These are phyloP conservation scores for Cyrtorhinus lividipennis DNA, from an alignment of 1,140 invertebrate species.

Conservation along the genomic window DNA sequence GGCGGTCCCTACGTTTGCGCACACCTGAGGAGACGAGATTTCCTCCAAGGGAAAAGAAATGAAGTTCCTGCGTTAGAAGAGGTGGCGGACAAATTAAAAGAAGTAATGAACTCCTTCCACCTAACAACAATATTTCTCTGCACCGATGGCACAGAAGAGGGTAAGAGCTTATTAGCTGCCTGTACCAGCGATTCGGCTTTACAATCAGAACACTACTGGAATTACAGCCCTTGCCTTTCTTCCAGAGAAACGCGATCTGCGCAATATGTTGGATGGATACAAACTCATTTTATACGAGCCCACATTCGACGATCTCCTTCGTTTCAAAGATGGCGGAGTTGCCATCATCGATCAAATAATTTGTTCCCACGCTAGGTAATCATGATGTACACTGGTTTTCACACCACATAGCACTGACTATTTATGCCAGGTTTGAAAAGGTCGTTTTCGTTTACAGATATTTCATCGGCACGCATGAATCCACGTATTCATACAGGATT, in stretches of 20 bases:
- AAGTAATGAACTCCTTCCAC: conserved; percentile 39
- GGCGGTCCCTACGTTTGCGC: conserved; percentile 65
- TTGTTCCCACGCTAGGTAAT: conserved; percentile 63
- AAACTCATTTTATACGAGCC: conserved; percentile 37
- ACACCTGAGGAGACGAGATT: conserved; percentile 76
- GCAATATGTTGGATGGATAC: conserved; percentile 32
- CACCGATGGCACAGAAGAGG: conserved; percentile 51
- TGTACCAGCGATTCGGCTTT: too few species aligned
- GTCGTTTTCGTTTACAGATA: conserved; percentile 35
- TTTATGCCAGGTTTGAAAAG: too few species aligned
- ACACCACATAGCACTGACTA: too few species aligned
- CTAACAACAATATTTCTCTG: conserved; percentile 62
- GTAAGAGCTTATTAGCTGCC: conserved; percentile 26
- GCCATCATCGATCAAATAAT: conserved; percentile 96
- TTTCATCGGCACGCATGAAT: conserved; percentile 85
- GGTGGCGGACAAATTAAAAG: conserved; percentile 53
- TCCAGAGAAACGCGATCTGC: conserved; percentile 38
- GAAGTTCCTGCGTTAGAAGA: conserved; percentile 54
- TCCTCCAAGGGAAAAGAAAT: conserved; percentile 46
- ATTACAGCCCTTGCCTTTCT: conserved; percentile 11
- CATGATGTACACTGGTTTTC: conserved; percentile 17
- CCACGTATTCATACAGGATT: conserved; percentile 91
- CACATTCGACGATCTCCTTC: conserved; percentile 29
- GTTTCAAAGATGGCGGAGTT: conserved; percentile 68
- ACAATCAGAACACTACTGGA: neutral